A percentile compares a stretch with the other conserved stretches of the same genome.
Evolutionary conservation across 2,797 vertebrate genomes (phyloP).

Genomic region (Halcyon leucocephala): DNA sequence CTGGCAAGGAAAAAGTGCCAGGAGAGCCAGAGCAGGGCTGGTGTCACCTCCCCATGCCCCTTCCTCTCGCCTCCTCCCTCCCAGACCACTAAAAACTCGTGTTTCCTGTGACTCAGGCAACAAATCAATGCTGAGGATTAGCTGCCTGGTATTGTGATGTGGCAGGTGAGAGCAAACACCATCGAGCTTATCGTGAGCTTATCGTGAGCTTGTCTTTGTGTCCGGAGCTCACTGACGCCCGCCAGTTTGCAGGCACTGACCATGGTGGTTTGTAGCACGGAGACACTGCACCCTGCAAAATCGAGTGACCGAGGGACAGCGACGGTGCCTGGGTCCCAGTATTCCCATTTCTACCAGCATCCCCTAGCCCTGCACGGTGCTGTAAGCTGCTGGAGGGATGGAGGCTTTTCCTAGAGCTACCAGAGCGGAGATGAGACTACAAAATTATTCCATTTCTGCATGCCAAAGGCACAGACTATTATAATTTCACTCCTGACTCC

Average conservation of each 20-base stretch:
- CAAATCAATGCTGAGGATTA: background rate
- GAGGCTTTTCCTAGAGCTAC: conserved; percentile 4
- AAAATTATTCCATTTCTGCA: background rate
- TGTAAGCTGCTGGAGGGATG: background rate
- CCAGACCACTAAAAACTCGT: background rate
- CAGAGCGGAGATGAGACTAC: background rate
- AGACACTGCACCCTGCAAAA: background rate
- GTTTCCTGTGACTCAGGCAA: background rate
- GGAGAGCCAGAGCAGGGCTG: background rate
- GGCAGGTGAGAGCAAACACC: background rate
- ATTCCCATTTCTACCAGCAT: background rate
- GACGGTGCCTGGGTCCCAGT: accelerated
- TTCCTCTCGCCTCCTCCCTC: background rate
- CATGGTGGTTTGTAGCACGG: background rate
- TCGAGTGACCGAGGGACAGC: background rate
- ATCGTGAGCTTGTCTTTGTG: accelerated
- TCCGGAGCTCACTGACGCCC: background rate
- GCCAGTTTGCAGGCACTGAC: background rate
- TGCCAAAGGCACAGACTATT: conserved; percentile 27
- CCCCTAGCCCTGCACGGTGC: accelerated
- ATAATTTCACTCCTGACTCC: conserved; percentile 43
- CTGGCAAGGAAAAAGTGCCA: background rate
- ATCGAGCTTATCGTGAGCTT: background rate
- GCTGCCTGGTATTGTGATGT: accelerated
- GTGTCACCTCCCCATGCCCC: background rate